These are phyloP conservation scores for Apis florea DNA, from an alignment of 1,140 invertebrate genomes.

Conservation along the genomic window DNA sequence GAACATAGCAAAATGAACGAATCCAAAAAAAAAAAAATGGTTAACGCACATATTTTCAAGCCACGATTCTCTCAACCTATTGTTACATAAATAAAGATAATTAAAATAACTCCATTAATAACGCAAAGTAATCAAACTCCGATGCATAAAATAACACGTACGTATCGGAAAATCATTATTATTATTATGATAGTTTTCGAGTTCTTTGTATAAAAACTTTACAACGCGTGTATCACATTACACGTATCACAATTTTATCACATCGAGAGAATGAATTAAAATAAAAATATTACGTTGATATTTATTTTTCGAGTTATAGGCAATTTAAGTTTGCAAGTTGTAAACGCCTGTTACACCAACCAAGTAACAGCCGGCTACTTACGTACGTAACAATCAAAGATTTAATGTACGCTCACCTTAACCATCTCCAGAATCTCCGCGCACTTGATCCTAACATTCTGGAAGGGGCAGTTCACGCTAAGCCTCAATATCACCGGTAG, in stretches of 20 bases:
- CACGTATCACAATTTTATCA: no score
- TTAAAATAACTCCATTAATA: conserved; percentile 64
- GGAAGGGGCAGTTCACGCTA: conserved; percentile 82
- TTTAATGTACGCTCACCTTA: conserved; percentile 75
- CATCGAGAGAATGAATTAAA: no score
- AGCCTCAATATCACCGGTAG: conserved; percentile 82
- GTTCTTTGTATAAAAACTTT: no score
- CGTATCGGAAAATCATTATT: background rate
- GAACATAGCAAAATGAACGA: background rate
- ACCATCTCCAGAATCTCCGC: conserved; percentile 82
- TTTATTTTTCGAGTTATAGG: no score
- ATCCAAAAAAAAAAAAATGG: conserved; percentile 9
- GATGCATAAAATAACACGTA: conserved; percentile 33
- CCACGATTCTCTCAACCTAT: conserved; percentile 41
- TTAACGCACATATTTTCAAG: conserved; percentile 57
- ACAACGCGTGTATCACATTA: no score
- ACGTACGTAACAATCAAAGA: conserved; percentile 6
- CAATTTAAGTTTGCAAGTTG: no score
- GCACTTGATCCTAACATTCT: conserved; percentile 82
- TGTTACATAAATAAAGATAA: conserved; percentile 53
- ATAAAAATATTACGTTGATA: no score
- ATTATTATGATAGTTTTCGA: no score
- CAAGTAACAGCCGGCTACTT: no score
- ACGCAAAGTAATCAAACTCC: conserved; percentile 21
- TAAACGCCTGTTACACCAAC: no score